Conservation (phyloP, 1,140 invertebrate genomes). For the Bombus confusus region DNA sequence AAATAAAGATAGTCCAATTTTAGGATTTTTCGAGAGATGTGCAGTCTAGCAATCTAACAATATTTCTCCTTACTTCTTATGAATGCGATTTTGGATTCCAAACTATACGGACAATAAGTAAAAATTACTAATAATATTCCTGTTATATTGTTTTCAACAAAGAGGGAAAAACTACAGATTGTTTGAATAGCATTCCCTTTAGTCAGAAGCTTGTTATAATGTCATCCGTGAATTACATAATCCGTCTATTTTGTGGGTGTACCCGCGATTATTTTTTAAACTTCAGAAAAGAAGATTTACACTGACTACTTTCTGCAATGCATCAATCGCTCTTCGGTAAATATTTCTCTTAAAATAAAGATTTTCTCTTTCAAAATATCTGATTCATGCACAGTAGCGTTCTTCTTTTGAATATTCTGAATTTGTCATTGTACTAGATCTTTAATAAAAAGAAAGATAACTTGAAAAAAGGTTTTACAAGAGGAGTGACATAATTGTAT, state of each 20-base stretch:
- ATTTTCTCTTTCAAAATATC: background rate
- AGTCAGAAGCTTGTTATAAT: background rate
- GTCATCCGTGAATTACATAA: background rate
- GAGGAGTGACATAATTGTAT: background rate
- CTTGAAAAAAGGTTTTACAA: background rate
- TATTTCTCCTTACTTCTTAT: background rate
- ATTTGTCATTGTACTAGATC: background rate
- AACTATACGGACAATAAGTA: too few species aligned
- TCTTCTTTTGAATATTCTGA: background rate
- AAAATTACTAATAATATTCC: background rate
- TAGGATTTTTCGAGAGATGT: too few species aligned
- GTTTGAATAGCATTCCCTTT: too few species aligned
- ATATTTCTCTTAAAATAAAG: slow-evolving; percentile 13
- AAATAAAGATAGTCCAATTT: background rate
- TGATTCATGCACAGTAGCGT: background rate
- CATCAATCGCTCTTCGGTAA: slow-evolving; percentile 1
- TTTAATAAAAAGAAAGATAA: background rate
- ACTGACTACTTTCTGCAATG: background rate
- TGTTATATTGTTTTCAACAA: background rate
- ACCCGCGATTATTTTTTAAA: background rate
- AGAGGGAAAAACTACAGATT: background rate
- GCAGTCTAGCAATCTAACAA: too few species aligned
- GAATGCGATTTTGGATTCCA: background rate
- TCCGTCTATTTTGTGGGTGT: too few species aligned
- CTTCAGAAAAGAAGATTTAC: background rate